Evolutionary conservation across 2,797 vertebrate genomes (phyloP).

Genomic region (Xenops minutus): DNA sequence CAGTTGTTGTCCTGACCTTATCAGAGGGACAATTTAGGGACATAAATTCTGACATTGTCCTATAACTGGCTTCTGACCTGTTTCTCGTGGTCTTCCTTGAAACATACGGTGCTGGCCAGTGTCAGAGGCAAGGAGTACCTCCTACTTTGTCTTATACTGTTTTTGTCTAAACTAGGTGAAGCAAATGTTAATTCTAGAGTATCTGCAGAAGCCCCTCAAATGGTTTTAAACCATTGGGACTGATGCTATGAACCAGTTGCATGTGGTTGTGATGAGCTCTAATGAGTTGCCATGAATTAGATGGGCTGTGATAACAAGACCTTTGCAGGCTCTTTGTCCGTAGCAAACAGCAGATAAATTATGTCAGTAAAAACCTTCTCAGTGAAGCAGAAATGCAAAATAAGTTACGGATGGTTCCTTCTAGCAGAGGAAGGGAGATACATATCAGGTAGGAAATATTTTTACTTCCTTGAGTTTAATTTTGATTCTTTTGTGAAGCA

Average conservation of each 20-base stretch:
- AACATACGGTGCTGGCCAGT: not conserved
- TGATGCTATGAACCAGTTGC: not conserved
- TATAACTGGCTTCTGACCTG: not conserved
- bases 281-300: not conserved
- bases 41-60: not conserved
- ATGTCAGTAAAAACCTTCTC: not conserved
- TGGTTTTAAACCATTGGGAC: not conserved
- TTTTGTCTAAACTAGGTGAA: not conserved
- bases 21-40: not conserved
- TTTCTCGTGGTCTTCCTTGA: not conserved
- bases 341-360: constrained; percentile 9
- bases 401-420: not conserved
- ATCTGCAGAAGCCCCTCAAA: not conserved
- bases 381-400: constrained; percentile 10
- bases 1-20: not conserved
- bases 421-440: not conserved
- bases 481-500: not conserved
- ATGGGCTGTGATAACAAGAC: not conserved
- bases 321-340: not conserved
- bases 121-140: not conserved
- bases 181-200: not conserved
- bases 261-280: not conserved
- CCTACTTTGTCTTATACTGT: not conserved
- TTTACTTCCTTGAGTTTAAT: not conserved
- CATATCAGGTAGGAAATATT: not conserved